Evolutionary conservation across 2,113 vertebrate species (phyloP).

Genomic region (Isurus oxyrinchus): DNA sequence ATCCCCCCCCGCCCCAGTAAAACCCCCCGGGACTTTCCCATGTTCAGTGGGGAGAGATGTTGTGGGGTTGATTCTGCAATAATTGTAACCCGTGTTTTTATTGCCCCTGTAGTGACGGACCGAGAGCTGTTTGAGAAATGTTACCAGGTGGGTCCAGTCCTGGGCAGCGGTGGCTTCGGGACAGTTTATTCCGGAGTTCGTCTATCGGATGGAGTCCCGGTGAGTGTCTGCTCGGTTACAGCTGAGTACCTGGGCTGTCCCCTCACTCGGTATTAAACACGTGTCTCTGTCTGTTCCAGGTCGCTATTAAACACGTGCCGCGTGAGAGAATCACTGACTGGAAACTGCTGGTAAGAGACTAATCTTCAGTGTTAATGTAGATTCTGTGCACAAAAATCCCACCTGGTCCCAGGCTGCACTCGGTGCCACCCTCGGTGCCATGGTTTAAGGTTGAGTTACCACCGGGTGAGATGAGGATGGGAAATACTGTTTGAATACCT

Average conservation of each 20-base stretch:
- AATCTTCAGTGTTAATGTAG: too few species aligned
- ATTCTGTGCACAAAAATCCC: too few species aligned
- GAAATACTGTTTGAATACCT: too few species aligned
- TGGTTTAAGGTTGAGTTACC: too few species aligned
- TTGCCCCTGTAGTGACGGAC: constrained; percentile 38
- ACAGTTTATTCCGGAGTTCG: constrained; percentile 50
- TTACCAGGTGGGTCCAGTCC: constrained; percentile 46
- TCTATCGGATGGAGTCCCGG: constrained; percentile 46
- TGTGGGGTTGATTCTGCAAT: not conserved
- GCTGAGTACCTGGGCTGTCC: not conserved
- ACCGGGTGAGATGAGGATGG: too few species aligned
- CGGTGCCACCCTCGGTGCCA: too few species aligned
- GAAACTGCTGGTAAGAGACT: constrained; percentile 37
- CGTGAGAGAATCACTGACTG: constrained; percentile 43
- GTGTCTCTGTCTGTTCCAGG: constrained; percentile 42
- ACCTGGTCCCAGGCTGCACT: too few species aligned
- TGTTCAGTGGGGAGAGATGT: not conserved
- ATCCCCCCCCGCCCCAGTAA: too few species aligned
- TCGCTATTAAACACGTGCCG: constrained; percentile 50
- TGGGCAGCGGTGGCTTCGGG: constrained; percentile 50
- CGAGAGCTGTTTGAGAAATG: constrained; percentile 41
- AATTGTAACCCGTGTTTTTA: not conserved
- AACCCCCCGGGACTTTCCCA: too few species aligned
- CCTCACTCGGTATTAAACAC: not conserved
- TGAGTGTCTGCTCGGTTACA: constrained; percentile 37